Conservation (phyloP, 2,797 vertebrate genomes). For the Morelia viridis region DNA sequence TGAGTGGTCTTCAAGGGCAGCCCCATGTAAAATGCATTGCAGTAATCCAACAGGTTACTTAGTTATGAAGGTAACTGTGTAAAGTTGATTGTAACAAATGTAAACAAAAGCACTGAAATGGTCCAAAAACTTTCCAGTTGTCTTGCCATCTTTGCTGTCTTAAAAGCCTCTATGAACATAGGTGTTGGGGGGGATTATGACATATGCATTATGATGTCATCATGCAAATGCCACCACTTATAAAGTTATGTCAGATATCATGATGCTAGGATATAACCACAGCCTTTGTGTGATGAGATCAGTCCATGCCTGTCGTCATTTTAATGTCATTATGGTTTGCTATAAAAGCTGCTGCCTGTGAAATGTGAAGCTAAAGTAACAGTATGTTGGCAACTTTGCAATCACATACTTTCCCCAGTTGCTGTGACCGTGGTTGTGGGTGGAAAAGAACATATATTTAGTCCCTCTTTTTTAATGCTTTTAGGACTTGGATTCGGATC, state of each 20-base stretch:
- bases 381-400: not conserved
- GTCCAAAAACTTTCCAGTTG: not conserved
- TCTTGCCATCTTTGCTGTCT: not conserved
- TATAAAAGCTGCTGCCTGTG: not conserved
- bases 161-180: not conserved
- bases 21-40: not conserved
- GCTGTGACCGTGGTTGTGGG: not conserved
- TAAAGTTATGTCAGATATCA: not conserved
- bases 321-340: not conserved
- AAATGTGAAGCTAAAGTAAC: not conserved
- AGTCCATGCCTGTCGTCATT: not conserved
- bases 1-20: not conserved
- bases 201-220: not conserved
- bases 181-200: not conserved
- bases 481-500: constrained; percentile 79
- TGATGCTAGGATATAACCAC: not conserved
- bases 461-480: constrained; percentile 54
- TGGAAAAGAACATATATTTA: not conserved
- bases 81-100: not conserved
- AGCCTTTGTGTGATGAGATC: not conserved
- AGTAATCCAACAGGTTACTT: not conserved
- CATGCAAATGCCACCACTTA: not conserved
- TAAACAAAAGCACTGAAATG: not conserved
- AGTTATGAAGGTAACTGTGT: not conserved
- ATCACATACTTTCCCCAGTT: not conserved